Conservation (phyloP, 2,797 vertebrate species). For the Manis javanica region DNA sequence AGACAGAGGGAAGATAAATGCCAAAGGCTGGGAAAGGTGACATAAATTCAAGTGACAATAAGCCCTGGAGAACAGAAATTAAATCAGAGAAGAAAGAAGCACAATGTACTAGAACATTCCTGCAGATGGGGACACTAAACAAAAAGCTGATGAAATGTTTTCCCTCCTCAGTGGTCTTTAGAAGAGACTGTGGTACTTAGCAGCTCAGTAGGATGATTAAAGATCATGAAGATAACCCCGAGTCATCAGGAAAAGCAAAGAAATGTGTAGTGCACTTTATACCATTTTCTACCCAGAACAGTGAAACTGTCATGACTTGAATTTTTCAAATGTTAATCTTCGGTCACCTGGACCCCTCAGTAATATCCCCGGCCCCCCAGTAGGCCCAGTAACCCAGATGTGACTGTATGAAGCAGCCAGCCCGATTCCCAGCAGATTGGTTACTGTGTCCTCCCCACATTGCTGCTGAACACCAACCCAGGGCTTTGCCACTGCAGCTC, state of each 20-base stretch:
- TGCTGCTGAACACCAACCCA: neutral
- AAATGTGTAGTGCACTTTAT: neutral
- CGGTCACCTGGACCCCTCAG: neutral
- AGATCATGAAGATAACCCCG: neutral
- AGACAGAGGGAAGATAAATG: neutral
- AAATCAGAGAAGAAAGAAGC: neutral
- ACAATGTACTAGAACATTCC: constrained; percentile 44
- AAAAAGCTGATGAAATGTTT: neutral
- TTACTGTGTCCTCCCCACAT: neutral
- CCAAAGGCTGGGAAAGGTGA: neutral
- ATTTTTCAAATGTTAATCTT: neutral
- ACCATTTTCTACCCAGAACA: neutral
- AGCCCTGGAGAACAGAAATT: constrained; percentile 22
- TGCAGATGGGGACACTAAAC: neutral
- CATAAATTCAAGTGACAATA: constrained; percentile 17
- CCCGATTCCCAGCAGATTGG: neutral
- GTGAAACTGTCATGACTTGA: neutral
- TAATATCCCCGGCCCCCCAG: neutral
- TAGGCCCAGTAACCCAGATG: neutral
- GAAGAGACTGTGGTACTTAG: neutral
- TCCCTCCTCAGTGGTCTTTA: neutral
- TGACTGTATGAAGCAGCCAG: neutral
- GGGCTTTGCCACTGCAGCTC: neutral
- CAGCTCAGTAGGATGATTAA: neutral
- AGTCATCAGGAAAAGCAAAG: neutral